These are phyloP conservation scores for Hiodon tergisus DNA, from an alignment of 2,113 vertebrate genomes.

Conservation along the genomic window DNA sequence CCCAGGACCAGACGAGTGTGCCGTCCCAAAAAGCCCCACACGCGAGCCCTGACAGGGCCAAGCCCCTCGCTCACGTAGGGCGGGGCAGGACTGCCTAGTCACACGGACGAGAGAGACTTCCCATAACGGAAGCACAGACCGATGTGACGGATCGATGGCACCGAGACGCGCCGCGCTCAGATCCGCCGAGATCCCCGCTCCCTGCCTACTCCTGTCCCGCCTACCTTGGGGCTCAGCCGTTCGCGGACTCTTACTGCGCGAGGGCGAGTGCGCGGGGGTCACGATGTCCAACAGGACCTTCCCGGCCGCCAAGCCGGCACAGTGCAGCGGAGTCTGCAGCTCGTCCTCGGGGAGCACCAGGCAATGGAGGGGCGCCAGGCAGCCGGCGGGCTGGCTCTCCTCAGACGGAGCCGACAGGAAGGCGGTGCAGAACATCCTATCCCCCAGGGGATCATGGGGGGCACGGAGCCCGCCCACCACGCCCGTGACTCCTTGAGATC, in stretches of 20 bases:
- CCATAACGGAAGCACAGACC: neutral
- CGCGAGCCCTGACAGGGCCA: no score
- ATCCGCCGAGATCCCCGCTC: neutral
- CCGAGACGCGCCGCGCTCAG: neutral
- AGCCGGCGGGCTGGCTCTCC: conserved; percentile 39
- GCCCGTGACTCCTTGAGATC: no score
- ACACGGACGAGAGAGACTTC: neutral
- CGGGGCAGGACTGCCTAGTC: no score
- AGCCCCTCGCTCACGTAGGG: no score
- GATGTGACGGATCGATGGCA: neutral
- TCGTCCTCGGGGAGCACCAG: conserved; percentile 49
- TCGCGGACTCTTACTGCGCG: no score
- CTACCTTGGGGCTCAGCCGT: conserved; percentile 41
- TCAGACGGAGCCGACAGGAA: conserved; percentile 41
- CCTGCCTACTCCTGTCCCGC: neutral
- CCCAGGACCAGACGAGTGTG: no score
- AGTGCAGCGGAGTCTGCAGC: conserved; percentile 42
- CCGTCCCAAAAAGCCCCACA: no score
- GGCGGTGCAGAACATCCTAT: conserved; percentile 29
- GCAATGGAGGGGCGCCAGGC: conserved; percentile 46
- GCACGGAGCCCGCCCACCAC: neutral
- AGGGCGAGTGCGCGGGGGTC: neutral
- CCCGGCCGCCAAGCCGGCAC: conserved; percentile 45
- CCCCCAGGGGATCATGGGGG: neutral
- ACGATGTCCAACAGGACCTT: conserved; percentile 45